Evolutionary conservation across 2,113 vertebrate species (phyloP).

Genomic region (Pogonocichla stellata): DNA sequence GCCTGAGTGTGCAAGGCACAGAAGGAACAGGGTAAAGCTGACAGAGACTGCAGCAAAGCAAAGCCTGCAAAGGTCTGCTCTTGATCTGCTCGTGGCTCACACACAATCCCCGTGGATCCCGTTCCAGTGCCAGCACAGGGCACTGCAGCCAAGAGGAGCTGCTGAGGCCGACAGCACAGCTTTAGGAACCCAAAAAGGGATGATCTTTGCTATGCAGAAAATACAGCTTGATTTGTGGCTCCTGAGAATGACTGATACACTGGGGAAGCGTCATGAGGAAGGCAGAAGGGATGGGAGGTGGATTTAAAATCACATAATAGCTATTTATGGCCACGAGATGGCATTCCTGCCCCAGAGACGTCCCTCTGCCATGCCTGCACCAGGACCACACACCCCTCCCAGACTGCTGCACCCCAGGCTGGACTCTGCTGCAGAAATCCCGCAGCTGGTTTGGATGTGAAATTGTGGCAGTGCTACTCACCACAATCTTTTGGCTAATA

Average conservation of each 20-base stretch:
- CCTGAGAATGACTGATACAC: not conserved
- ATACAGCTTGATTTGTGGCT: not conserved
- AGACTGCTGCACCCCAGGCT: not conserved
- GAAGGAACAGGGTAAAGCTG: conserved; percentile 24
- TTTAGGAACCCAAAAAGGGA: conserved; percentile 9
- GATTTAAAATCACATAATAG: conserved; percentile 5
- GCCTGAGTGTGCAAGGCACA: not conserved
- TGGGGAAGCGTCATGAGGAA: not conserved
- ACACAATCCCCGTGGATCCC: not conserved
- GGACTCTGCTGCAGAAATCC: not conserved
- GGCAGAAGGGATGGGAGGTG: not conserved
- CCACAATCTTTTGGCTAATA: not conserved
- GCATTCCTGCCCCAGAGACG: conserved; percentile 54
- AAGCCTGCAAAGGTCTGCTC: conserved; percentile 46
- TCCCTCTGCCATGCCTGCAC: not conserved
- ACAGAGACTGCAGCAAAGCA: conserved; percentile 32
- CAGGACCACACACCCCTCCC: not conserved
- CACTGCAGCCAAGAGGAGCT: conserved; percentile 30
- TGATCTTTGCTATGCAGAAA: not conserved
- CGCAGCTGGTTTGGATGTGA: not conserved
- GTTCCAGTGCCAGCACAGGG: not conserved
- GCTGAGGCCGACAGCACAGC: not conserved
- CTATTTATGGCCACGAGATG: conserved; percentile 67
- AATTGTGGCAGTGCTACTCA: not conserved
- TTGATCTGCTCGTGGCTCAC: conserved; percentile 11